Conservation (phyloP, 2,888 invertebrate species). For the Nyleta sp. region DNA sequence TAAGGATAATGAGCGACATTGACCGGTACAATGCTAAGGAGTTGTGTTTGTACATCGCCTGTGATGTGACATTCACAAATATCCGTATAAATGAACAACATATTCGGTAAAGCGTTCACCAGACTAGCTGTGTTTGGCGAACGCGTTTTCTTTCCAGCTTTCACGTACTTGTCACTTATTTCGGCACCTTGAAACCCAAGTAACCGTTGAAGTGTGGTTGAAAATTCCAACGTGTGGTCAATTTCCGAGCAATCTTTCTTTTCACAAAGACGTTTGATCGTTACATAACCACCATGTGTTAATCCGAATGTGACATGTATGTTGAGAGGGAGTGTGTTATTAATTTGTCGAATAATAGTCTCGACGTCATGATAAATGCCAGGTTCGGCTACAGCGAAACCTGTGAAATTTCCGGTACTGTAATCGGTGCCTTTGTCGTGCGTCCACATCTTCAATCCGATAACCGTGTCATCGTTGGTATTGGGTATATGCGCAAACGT, state of each 20-base stretch:
- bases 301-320: neutral
- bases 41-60: conserved; percentile 25
- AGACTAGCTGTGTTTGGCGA: neutral
- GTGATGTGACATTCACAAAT: conserved; percentile 14
- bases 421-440: no score
- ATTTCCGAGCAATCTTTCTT: neutral
- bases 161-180: neutral
- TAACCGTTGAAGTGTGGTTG: neutral
- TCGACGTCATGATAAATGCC: neutral
- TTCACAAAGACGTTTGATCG: neutral
- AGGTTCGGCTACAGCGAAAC: no score
- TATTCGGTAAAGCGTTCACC: conserved; percentile 2
- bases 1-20: conserved; percentile 12
- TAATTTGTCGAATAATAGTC: neutral
- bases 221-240: neutral
- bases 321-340: neutral
- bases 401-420: no score
- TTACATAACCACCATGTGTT: neutral
- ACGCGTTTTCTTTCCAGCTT: neutral
- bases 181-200: neutral
- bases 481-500: neutral
- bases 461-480: neutral
- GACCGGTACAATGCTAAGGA: conserved; percentile 27
- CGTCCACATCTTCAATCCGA: no score
- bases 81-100: conserved; percentile 32